Evolutionary conservation across 2,888 invertebrate genomes (phyloP), one percentile per base, ranked within the genome.

Genomic region (Drosophila subquinaria): DNA sequence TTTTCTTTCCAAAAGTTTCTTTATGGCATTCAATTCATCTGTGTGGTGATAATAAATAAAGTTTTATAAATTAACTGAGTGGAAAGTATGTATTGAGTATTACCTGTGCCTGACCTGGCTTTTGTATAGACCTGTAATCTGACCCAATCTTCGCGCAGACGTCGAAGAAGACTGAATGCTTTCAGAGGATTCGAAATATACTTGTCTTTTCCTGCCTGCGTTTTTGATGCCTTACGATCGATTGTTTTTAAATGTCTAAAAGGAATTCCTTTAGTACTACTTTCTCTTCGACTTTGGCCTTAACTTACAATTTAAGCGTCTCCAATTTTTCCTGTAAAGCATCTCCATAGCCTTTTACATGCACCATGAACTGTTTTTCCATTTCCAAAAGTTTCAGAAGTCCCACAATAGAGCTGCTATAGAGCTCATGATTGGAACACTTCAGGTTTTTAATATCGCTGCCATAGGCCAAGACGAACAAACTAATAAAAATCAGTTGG

Each of bases 91-190:
- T 10, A 1, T 15, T 13, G 1, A 9, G 3, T 3, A 1, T 71
- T 74, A 79, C 79, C 69, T 67, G 17, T 1, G 13, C 65, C 81
- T 4, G 48, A 13, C 0, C 51, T 27, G 2, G 23, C 4, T 0
- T 43, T 36, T 2, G 57, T 55, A 5, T 61, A 76, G 0, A 43
- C 33, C 15, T 78, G 77, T 61, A 70, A 51, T 15, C 53, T 38
- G 0, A n/a, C 56, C 84, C 87, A 86, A 5, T 87, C 85, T 33
- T 77, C 52, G 0, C 73, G 67, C 3, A 84, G 10, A 0, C 85
- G 79, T 55, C 85, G 51, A 1, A 87, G 43, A 0, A 86, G 50
- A 5, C 59, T 57, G 17, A 81, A 86, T 0, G 66, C 70, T 1
- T 73, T 69, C 0, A 82, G 4, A 0, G 85, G 87, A 74, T 81